These are phyloP conservation scores for Hemicordylus capensis DNA, from an alignment of 2,113 vertebrate genomes.

Conservation along the genomic window DNA sequence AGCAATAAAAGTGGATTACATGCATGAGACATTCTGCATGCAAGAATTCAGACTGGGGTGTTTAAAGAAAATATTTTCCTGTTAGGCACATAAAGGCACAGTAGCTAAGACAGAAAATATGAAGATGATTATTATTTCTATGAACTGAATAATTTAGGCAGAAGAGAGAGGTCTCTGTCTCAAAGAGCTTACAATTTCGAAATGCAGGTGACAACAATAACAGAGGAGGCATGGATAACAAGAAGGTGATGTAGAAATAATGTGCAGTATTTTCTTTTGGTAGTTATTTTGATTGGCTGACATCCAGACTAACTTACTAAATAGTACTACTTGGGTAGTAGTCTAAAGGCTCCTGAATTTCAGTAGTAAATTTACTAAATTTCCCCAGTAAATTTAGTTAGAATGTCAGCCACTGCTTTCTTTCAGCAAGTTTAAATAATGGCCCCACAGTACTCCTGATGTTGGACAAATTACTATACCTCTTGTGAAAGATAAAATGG, in stretches of 20 bases:
- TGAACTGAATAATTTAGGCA: not conserved
- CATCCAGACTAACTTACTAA: too few relatives aligned
- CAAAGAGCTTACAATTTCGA: constrained; percentile 8
- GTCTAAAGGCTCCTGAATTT: too few relatives aligned
- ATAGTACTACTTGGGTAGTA: too few relatives aligned
- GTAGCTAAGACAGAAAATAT: constrained; percentile 55
- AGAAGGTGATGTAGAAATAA: not conserved
- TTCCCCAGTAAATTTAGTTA: too few relatives aligned
- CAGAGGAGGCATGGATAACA: not conserved
- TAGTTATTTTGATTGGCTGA: not conserved
- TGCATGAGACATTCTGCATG: constrained; percentile 53
- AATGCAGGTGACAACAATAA: not conserved
- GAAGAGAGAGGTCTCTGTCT: constrained; percentile 15
- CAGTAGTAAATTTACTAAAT: too few relatives aligned
- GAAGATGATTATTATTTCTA: constrained; percentile 27
- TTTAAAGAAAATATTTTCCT: constrained; percentile 40
- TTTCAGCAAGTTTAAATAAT: not conserved
- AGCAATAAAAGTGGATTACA: constrained; percentile 59
- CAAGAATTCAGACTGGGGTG: constrained; percentile 38
- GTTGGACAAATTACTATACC: not conserved
- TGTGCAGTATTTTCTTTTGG: not conserved
- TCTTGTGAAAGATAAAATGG: not conserved
- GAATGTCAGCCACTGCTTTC: too few relatives aligned
- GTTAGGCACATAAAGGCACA: constrained; percentile 55
- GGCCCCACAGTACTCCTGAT: not conserved